A percentile compares a stretch with the other conserved stretches of the same genome.
phyloP scores from a whole-genome alignment of 2,113 vertebrate species.

The Panthera leo region DNA sequence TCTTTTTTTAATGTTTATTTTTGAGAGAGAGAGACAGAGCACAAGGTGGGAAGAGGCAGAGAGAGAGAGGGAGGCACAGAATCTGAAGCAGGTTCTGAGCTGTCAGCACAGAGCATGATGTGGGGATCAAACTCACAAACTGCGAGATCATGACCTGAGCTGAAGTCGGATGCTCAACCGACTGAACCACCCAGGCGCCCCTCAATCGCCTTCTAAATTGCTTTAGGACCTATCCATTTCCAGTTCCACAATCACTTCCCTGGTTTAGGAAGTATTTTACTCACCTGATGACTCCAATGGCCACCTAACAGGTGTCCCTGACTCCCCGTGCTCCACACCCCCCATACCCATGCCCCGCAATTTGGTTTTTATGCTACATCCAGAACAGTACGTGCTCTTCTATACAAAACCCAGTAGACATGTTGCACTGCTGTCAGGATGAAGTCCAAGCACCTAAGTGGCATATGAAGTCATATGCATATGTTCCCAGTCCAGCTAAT shows the following conservation, averaged over 20 bases:
- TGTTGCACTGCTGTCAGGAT: background rate
- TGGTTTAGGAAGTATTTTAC: background rate
- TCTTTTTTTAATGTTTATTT: too few relatives aligned
- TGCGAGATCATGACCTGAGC: too few relatives aligned
- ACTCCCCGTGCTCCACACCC: background rate
- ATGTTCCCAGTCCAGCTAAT: background rate
- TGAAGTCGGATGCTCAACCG: too few relatives aligned
- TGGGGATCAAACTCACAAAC: too few relatives aligned
- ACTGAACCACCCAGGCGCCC: too few relatives aligned
- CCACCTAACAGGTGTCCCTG: background rate
- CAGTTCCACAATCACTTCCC: background rate
- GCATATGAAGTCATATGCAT: background rate
- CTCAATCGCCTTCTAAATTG: background rate
- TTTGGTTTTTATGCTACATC: background rate
- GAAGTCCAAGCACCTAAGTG: background rate
- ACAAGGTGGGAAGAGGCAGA: too few relatives aligned
- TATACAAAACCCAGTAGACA: background rate
- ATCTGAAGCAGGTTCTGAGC: too few relatives aligned
- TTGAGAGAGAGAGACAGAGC: too few relatives aligned
- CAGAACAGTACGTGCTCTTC: background rate
- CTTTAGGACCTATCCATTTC: background rate
- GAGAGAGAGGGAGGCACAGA: too few relatives aligned
- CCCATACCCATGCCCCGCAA: background rate
- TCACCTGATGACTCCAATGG: background rate
- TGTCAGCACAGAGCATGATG: too few relatives aligned